phyloP scores from a whole-genome alignment of 2,888 invertebrate species.

The Iselma pallidipennis region DNA sequence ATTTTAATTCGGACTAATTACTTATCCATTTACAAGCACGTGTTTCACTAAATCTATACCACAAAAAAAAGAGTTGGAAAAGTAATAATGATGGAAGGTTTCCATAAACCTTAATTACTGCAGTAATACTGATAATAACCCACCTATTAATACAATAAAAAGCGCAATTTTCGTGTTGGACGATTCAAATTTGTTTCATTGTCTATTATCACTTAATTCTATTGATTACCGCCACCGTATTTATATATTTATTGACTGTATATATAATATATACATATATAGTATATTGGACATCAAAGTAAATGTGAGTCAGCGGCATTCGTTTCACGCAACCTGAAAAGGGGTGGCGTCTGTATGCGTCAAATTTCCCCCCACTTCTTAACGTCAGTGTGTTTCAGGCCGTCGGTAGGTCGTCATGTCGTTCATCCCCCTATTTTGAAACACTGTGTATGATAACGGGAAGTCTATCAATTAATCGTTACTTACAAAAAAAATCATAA shows the following conservation, averaged over 20 bases:
- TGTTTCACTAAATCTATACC: no score
- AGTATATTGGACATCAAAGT: slow-evolving; percentile 26
- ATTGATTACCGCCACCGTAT: slow-evolving; percentile 18
- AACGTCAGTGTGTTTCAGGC: slow-evolving; percentile 1
- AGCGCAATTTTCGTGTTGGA: no score
- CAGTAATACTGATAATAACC: no score
- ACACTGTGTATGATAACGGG: no score
- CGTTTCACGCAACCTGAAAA: slow-evolving; percentile 33
- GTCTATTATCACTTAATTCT: no score
- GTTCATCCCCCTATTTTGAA: not conserved
- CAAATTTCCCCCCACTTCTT: slow-evolving; percentile 22
- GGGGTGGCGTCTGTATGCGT: slow-evolving; percentile 32
- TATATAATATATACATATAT: not conserved
- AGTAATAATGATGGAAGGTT: no score
- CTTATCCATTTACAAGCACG: no score
- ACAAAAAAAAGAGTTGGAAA: no score
- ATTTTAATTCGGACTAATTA: no score
- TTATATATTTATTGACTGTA: slow-evolving; percentile 10
- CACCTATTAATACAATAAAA: no score
- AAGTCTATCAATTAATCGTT: not conserved
- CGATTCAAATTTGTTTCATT: no score
- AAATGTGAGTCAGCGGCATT: slow-evolving; percentile 29
- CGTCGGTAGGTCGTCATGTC: not conserved
- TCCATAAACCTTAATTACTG: no score
- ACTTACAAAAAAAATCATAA: not conserved